phyloP scores from a whole-genome alignment of 2,888 invertebrate species.

The Stratiomys singularior region DNA sequence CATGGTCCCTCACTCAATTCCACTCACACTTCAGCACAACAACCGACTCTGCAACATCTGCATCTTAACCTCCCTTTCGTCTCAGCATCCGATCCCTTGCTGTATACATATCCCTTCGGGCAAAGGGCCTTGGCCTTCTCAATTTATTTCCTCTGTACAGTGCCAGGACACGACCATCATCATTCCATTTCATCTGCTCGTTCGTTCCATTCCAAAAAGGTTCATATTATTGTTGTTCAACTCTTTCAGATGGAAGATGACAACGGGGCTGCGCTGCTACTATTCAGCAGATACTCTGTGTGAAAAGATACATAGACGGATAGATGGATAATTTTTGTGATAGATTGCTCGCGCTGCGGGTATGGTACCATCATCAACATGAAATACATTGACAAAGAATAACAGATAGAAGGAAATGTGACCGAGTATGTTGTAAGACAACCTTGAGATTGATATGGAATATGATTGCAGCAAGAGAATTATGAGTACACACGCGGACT shows the following conservation, averaged over 20 bases:
- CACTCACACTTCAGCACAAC: neutral
- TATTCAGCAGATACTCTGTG: too few species aligned
- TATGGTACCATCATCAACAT: constrained; percentile 6
- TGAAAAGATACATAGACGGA: too few species aligned
- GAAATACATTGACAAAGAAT: constrained; percentile 7
- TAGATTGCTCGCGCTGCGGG: neutral
- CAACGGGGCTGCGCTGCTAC: neutral
- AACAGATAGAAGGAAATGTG: neutral
- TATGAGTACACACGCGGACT: too few species aligned
- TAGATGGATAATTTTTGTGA: neutral
- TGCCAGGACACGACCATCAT: constrained; percentile 2
- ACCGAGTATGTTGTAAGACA: neutral
- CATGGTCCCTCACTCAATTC: neutral
- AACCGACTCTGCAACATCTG: neutral
- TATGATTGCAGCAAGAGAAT: neutral
- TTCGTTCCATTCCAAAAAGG: neutral
- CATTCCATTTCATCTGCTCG: neutral
- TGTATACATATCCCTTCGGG: neutral
- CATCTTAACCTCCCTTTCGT: too few species aligned
- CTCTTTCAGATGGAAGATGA: neutral
- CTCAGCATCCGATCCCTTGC: too few species aligned
- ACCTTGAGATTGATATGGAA: constrained; percentile 19
- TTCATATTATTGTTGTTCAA: neutral
- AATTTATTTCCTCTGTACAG: constrained; percentile 1
- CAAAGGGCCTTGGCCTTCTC: constrained; percentile 44